Conservation (phyloP, 1,140 invertebrate species). For the Papilio polytes region DNA sequence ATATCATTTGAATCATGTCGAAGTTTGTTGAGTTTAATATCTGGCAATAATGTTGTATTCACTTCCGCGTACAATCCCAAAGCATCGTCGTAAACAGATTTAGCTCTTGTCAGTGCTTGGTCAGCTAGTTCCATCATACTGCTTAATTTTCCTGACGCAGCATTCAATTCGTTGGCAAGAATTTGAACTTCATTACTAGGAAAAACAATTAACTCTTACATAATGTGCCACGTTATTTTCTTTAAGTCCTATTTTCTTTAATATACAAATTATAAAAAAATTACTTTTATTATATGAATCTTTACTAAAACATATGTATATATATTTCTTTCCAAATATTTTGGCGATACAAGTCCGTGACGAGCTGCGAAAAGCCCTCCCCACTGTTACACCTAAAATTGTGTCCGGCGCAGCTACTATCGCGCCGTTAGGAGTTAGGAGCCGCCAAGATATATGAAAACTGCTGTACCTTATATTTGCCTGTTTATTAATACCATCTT, state of each 20-base stretch:
- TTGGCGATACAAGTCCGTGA: too few relatives aligned
- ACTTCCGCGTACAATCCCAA: conserved; percentile 91
- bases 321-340: too few relatives aligned
- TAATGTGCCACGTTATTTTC: too few relatives aligned
- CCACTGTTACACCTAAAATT: too few relatives aligned
- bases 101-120: conserved; percentile 89
- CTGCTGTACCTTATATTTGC: conserved; percentile 87
- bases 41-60: conserved; percentile 89
- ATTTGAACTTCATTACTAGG: conserved; percentile 87
- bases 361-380: too few relatives aligned
- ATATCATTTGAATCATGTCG: conserved; percentile 87
- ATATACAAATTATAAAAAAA: too few relatives aligned
- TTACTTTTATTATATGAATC: too few relatives aligned
- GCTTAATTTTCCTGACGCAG: conserved; percentile 87
- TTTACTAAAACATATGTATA: too few relatives aligned
- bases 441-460: neutral
- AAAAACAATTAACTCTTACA: conserved; percentile 40
- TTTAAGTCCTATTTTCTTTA: too few relatives aligned
- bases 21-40: conserved; percentile 88
- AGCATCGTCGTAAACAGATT: conserved; percentile 91
- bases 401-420: too few relatives aligned
- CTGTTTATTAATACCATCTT: conserved; percentile 91
- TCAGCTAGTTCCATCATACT: conserved; percentile 88
- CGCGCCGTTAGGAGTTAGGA: too few relatives aligned
- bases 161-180: conserved; percentile 84